Percentiles rank a stretch among this genome's conserved stretches.
phyloP scores from a whole-genome alignment of 2,797 vertebrate genomes.

The Steatocranus sp. region DNA sequence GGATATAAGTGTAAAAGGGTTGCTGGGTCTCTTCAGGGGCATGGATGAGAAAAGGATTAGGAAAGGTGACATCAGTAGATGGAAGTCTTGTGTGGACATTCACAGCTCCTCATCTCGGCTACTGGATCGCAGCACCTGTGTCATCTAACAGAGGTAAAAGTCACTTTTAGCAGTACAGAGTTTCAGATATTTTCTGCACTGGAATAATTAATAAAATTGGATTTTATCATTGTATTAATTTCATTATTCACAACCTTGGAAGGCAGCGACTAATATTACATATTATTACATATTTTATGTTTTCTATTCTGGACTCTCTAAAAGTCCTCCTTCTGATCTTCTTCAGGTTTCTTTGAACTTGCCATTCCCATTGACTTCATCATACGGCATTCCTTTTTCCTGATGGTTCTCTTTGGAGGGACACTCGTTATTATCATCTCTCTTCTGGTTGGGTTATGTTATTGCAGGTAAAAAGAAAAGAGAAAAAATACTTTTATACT shows the following conservation, averaged over 20 bases:
- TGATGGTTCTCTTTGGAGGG: constrained; percentile 81
- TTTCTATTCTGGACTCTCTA: neutral
- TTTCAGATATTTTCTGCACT: neutral
- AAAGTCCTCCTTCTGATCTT: neutral
- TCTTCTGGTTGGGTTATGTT: constrained; percentile 73
- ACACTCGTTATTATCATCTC: constrained; percentile 73
- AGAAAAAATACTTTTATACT: constrained; percentile 40
- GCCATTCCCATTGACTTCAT: constrained; percentile 73
- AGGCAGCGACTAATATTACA: neutral
- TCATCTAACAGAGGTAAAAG: constrained; percentile 74
- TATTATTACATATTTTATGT: neutral
- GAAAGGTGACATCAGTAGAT: constrained; percentile 72
- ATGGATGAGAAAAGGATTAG: constrained; percentile 84
- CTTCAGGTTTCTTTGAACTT: constrained; percentile 59
- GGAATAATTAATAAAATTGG: neutral
- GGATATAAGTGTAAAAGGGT: neutral
- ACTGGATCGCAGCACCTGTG: constrained; percentile 88
- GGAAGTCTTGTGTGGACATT: constrained; percentile 81
- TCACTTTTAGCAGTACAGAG: neutral
- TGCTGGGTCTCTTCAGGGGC: constrained; percentile 67
- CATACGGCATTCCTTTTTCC: constrained; percentile 76
- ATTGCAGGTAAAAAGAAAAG: constrained; percentile 58
- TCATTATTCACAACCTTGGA: neutral
- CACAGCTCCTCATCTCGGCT: constrained; percentile 83
- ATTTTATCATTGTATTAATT: neutral